A percentile compares a stretch with the other conserved stretches of the same genome.
Conservation (phyloP, 2,888 invertebrate genomes). For the Watsonalla binaria region DNA sequence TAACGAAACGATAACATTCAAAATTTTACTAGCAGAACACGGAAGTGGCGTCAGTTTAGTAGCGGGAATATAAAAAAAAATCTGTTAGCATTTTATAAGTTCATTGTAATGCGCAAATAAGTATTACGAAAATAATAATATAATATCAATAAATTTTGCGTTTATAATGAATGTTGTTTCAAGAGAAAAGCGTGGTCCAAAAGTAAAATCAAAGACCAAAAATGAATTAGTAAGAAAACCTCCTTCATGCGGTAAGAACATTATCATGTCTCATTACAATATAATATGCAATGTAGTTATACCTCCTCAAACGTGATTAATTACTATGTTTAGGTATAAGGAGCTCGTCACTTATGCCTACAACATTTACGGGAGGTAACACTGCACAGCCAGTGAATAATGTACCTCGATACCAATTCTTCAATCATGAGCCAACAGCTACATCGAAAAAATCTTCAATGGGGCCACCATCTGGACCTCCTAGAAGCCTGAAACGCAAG, state of each 20-base stretch:
- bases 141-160: not conserved
- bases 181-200: slow-evolving; percentile 38
- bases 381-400: slow-evolving; percentile 28
- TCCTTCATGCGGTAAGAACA: slow-evolving; percentile 39
- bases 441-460: slow-evolving; percentile 40
- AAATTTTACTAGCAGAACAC: no score
- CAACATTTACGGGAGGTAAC: slow-evolving; percentile 28
- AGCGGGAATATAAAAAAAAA: no score
- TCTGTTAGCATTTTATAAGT: no score
- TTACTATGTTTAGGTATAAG: slow-evolving; percentile 45
- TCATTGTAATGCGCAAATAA: no score
- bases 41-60: no score
- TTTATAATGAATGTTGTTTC: slow-evolving; percentile 63
- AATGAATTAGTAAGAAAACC: slow-evolving; percentile 56
- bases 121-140: no score
- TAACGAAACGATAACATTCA: no score
- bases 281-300: slow-evolving; percentile 1
- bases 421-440: slow-evolving; percentile 24
- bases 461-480: slow-evolving; percentile 60
- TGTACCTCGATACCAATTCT: slow-evolving; percentile 57
- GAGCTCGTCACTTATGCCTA: slow-evolving; percentile 35
- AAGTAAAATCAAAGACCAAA: slow-evolving; percentile 31
- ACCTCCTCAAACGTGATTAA: not conserved
- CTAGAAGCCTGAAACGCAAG: slow-evolving; percentile 54
- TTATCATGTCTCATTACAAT: not conserved